Percentiles rank a stretch among this genome's conserved stretches.
Conservation (phyloP, 2,797 vertebrate species). For the Sitta carolinensis region DNA sequence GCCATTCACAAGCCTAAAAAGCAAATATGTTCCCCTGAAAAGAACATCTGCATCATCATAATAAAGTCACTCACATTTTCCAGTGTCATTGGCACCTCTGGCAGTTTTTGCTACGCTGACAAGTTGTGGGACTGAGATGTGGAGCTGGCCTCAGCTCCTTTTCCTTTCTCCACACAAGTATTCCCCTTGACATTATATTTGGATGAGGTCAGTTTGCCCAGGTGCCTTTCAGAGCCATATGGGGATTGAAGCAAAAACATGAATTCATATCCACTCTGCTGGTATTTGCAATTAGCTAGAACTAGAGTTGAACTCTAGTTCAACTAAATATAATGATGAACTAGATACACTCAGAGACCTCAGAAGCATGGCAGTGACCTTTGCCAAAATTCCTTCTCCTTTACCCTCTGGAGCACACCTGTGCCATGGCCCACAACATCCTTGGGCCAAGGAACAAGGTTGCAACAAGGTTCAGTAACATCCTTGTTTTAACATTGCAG, state of each 20-base stretch:
- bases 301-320: no score
- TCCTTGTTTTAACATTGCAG: neutral
- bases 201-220: neutral
- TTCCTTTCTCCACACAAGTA: neutral
- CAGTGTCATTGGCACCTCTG: neutral
- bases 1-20: neutral
- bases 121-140: neutral
- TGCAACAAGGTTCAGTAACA: neutral
- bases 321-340: no score
- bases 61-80: neutral
- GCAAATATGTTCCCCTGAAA: neutral
- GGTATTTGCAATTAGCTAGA: neutral
- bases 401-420: neutral
- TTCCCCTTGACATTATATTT: neutral
- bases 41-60: neutral
- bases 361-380: neutral
- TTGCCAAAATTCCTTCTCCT: neutral
- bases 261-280: neutral
- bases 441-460: neutral
- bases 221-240: fast-evolving
- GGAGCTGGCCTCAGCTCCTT: neutral
- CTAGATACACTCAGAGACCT: neutral
- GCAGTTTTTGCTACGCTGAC: neutral
- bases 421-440: fast-evolving
- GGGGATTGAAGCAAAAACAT: neutral